Conservation (phyloP, 2,797 vertebrate genomes). For the Myiotriccus ornatus region DNA sequence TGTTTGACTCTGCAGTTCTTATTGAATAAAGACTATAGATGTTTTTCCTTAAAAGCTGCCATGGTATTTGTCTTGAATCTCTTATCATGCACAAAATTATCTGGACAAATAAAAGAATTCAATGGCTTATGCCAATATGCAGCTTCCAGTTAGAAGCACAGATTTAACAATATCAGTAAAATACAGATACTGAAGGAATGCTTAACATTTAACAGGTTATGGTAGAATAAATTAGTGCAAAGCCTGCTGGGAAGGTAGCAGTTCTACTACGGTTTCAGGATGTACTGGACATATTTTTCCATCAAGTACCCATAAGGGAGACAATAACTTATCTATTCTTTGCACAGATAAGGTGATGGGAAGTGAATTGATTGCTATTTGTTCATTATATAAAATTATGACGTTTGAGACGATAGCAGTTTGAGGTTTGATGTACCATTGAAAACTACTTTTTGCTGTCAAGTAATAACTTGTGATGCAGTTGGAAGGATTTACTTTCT, state of each 20-base stretch:
- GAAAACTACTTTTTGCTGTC: background rate
- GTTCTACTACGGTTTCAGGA: background rate
- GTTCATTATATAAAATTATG: background rate
- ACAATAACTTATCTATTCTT: background rate
- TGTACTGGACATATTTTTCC: background rate
- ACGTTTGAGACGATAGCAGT: background rate
- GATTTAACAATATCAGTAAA: background rate
- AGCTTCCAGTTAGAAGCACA: background rate
- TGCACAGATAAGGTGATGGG: background rate
- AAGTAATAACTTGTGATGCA: background rate
- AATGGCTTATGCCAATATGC: background rate
- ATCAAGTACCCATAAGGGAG: background rate
- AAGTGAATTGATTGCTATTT: background rate
- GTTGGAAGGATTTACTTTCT: background rate
- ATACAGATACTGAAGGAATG: background rate
- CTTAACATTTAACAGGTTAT: background rate
- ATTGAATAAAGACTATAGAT: background rate
- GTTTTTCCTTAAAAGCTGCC: background rate
- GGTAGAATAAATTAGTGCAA: background rate
- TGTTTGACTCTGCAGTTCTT: background rate
- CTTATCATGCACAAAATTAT: background rate
- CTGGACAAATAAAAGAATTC: constrained; percentile 2
- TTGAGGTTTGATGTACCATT: background rate
- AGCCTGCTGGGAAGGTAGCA: background rate
- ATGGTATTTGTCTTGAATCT: background rate